Evolutionary conservation across 1,140 invertebrate species (phyloP).

Genomic region (Paraescarpia echinospica): DNA sequence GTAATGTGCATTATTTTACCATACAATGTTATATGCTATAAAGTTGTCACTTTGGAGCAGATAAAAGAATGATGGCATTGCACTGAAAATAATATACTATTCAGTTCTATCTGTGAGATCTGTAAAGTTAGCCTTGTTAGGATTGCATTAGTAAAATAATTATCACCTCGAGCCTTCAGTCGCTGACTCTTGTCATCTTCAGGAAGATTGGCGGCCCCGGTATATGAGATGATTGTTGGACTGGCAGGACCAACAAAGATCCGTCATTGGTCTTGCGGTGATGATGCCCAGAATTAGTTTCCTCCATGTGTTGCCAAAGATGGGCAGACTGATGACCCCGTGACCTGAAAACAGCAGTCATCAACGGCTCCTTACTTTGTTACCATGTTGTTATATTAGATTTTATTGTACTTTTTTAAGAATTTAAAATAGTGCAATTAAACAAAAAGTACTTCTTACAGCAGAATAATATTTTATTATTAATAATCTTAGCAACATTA

Average conservation of each 20-base stretch:
- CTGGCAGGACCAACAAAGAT: constrained; percentile 38
- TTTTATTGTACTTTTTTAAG: background rate
- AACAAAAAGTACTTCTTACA: background rate
- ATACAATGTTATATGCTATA: too few relatives aligned
- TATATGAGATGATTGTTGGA: constrained; percentile 31
- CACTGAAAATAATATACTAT: background rate
- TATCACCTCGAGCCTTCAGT: background rate
- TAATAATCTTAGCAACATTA: background rate
- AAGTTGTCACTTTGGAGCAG: too few relatives aligned
- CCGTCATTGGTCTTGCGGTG: constrained; percentile 32
- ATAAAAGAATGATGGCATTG: too few relatives aligned
- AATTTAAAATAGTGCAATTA: background rate
- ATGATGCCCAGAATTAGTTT: constrained; percentile 23
- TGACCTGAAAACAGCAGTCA: constrained; percentile 12
- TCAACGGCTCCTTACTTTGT: background rate
- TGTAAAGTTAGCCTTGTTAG: background rate
- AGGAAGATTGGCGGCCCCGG: constrained; percentile 20
- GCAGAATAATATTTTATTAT: background rate
- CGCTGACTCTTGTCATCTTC: constrained; percentile 28
- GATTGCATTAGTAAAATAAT: background rate
- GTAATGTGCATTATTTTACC: too few relatives aligned
- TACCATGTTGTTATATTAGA: background rate
- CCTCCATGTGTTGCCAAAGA: constrained; percentile 24
- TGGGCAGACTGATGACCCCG: background rate
- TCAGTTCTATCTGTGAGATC: background rate